Evolutionary conservation across 2,888 invertebrate genomes (phyloP), one percentile per base, ranked within the genome.

Genomic region (Coleophora deauratella): DNA sequence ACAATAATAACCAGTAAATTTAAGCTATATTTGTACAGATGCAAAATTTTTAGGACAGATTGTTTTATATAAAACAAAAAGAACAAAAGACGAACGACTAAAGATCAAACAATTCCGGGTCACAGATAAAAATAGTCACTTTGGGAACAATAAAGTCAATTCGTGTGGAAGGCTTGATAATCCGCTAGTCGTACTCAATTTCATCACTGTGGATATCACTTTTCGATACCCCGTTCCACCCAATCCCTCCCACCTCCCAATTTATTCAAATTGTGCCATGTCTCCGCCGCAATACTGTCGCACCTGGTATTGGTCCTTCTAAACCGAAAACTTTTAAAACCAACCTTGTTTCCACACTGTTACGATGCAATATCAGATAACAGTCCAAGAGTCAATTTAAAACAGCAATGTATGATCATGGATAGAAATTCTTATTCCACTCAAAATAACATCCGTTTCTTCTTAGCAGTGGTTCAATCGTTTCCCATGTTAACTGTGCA

Each of bases 191-290:
- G 62, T 56, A 50, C 49, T 56, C 70, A 78, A 80, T 81, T 77
- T 76, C 74, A 73, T 76, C 70, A 67, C 59, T 50, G 43, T 55
- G 47, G 49, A 64, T 76, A 79, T 81, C 80, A 77, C 70, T 77
- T 80, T 71, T 70, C 76, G 59, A 81, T 79, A 73, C 63, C 65
- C 69, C 66, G 61, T 66, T 59, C 62, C 56, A 59, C 55, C 35
- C 55, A 59, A 46, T 40, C 47, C 33, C 11, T 51, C 50, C 47
- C 59, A 55, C 68, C 66, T 78, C 82, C 77, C 78, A 86, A 82
- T 84, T 72, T 82, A 84, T 86, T 85, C 84, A 86, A 85, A 86
- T 80, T 82, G 79, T 63, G 52, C 62, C 68, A 53, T 80, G 77
- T 79, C 75, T 68, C 72, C 69, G 61, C 74, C 69, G 54, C 66